Percentiles rank a stretch among this genome's conserved stretches.
phyloP scores from a whole-genome alignment of 2,113 vertebrate species.

The Centropus bengalensis region DNA sequence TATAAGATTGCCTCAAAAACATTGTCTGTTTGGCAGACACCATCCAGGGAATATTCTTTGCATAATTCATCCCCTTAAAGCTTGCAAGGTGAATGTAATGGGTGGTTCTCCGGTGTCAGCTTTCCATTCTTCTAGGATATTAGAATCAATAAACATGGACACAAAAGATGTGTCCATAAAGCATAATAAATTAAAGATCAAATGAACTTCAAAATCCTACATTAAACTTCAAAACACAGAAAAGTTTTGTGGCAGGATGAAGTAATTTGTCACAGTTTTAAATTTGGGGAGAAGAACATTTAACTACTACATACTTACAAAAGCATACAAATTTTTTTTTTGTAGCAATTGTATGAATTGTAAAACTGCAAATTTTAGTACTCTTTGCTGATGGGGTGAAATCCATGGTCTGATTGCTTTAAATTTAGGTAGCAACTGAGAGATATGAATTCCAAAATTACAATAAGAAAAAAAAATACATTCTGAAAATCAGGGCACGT shows the following conservation, averaged over 20 bases:
- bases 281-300: not conserved
- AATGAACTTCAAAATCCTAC: not conserved
- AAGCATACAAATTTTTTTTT: not conserved
- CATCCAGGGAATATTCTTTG: not conserved
- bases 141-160: not conserved
- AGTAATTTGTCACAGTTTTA: not conserved
- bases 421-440: not conserved
- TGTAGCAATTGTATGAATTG: not conserved
- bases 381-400: not conserved
- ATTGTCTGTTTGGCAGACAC: not conserved
- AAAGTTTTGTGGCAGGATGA: not conserved
- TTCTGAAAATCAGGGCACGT: constrained; percentile 29
- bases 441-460: constrained; percentile 9
- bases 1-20: not conserved
- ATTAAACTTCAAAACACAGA: not conserved
- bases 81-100: not conserved
- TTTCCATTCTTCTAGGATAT: not conserved
- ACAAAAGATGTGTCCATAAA: not conserved
- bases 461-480: not conserved
- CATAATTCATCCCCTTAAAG: not conserved
- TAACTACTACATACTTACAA: not conserved
- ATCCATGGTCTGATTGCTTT: not conserved
- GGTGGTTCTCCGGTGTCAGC: not conserved
- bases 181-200: not conserved
- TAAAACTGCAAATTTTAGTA: not conserved